Base-by-base conservation (phyloP, 2,113 vertebrate species). In the Chlamydotis undulata region DNA sequence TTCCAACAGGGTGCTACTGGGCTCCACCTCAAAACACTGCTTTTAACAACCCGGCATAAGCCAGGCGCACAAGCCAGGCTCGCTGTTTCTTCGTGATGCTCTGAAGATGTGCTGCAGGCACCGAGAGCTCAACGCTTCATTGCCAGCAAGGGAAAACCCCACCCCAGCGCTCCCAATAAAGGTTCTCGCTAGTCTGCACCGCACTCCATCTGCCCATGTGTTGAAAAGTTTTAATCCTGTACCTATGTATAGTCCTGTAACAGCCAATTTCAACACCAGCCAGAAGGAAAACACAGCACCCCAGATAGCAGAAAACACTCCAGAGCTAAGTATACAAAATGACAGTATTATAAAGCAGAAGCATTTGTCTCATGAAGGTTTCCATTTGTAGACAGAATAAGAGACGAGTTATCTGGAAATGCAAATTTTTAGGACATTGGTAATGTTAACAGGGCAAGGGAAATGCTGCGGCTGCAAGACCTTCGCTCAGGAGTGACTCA, bases 281-380 rank as follows among this genome's bases (percentile, higher is more conserved):
- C 80, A 87, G 69, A 87, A 92, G 12, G 60, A 92, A 78, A 88
- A 88, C 56, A 77, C 22, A 68, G 71, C 6, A 70, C 22, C 22
- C 37, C 14, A 1, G 5, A 43, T 63, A 81, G 21, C 21, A 5
- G 83, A 91, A 81, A 71, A 78, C 43, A 60, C 21, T 23, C 67
- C 7, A 21, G 15, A 74, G 67, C 41, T 8, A 75, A 83, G 76
- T 60, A 93, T 53, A 81, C 73, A 75, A 95, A 86, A 69, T 59
- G 56, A 86, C 68, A 90, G 83, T 26, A 52, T 16, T 57, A 88
- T 59, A 93, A 92, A 95, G 24, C 76, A 89, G 84, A 86, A 74
- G 55, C 71, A n/a, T 59, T 77, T 67, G 68, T 70, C 41, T 60
- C 41, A 71, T 52, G 67, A 83, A 70, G 83, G 71, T 63, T 92